Conservation (phyloP, 2,888 invertebrate genomes). For the Urechis unicinctus region DNA sequence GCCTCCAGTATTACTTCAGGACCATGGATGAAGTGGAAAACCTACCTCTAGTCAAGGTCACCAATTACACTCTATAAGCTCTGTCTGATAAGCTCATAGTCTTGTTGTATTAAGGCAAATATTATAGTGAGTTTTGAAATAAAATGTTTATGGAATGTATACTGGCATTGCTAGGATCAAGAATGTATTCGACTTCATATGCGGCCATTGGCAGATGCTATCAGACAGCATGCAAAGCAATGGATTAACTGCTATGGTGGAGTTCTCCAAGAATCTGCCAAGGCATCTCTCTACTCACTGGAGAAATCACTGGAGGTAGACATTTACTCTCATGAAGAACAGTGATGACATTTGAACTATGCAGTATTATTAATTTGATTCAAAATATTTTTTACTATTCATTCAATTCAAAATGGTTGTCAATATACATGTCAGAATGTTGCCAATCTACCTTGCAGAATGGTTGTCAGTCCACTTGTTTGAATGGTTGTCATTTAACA, state of each 20-base stretch:
- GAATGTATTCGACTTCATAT: constrained; percentile 61
- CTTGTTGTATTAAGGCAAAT: not conserved
- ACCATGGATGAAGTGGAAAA: constrained; percentile 63
- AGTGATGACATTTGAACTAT: no score
- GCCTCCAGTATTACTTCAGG: constrained; percentile 75
- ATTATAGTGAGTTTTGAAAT: no score
- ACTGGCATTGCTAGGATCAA: constrained; percentile 24
- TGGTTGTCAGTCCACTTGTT: no score
- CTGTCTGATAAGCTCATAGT: constrained; percentile 3
- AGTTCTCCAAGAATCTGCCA: constrained; percentile 63
- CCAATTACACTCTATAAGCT: no score
- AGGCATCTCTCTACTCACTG: constrained; percentile 64
- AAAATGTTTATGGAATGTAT: no score
- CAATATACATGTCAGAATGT: no score
- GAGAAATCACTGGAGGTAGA: constrained; percentile 66
- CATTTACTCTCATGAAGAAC: constrained; percentile 10
- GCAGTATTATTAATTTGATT: constrained; percentile 1
- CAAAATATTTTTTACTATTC: not conserved
- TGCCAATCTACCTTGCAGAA: no score
- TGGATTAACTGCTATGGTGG: constrained; percentile 73
- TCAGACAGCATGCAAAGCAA: constrained; percentile 68
- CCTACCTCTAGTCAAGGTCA: constrained; percentile 33
- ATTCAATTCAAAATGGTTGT: not conserved
- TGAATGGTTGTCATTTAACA: no score
- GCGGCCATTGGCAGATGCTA: constrained; percentile 63